Evolutionary conservation across 30 jellyfish, hydroid and myxozoan genomes (phyloP).

Genomic region (Hydractinia echinata): DNA sequence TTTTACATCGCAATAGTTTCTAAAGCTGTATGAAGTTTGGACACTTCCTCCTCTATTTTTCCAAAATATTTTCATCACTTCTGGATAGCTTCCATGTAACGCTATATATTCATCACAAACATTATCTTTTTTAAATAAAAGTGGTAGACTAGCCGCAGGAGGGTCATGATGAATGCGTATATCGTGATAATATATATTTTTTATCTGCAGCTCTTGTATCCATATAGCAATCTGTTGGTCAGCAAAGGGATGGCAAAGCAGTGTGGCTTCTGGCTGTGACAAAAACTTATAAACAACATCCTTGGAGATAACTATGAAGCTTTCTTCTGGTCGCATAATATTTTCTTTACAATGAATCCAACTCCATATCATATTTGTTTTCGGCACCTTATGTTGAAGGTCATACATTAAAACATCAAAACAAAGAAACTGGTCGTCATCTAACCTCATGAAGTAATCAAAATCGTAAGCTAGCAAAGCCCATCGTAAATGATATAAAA

Average conservation of each 20-base stretch:
- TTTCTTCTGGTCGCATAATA: conserved; percentile 80
- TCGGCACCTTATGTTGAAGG: conserved; percentile 38
- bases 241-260: conserved; percentile 80
- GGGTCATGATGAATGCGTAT: conserved; percentile 70
- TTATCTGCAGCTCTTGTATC: conserved; percentile 49
- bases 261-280: conserved; percentile 42
- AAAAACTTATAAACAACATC: conserved; percentile 62
- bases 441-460: conserved; percentile 70
- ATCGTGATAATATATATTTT: conserved; percentile 48
- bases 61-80: conserved; percentile 62
- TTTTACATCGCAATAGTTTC: background rate
- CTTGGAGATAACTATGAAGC: conserved; percentile 58
- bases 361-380: conserved; percentile 59
- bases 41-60: background rate
- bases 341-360: conserved; percentile 52
- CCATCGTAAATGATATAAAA: conserved; percentile 79
- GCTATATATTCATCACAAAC: conserved; percentile 60
- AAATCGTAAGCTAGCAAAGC: conserved; percentile 71
- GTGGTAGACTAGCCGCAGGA: background rate
- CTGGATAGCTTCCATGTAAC: conserved; percentile 78
- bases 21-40: background rate
- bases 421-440: conserved; percentile 74
- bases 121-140: background rate
- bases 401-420: conserved; percentile 49
- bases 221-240: conserved; percentile 84